Evolutionary conservation across 2,888 invertebrate species (phyloP).

Genomic region (Lasioglossum vierecki): DNA sequence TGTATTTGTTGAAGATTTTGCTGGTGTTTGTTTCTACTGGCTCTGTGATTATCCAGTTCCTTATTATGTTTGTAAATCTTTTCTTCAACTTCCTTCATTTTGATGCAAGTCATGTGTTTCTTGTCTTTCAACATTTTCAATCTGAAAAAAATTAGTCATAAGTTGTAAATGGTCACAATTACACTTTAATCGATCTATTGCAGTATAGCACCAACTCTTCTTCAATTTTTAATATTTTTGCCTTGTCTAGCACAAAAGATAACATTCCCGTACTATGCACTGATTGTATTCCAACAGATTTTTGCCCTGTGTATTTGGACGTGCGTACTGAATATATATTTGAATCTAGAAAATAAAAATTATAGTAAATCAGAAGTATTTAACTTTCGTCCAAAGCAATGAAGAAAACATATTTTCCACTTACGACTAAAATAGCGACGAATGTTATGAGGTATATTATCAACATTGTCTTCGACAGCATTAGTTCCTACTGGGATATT

Average conservation of each 20-base stretch:
- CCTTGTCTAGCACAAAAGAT: conserved; percentile 86
- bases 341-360: conserved; percentile 84
- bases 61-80: conserved; percentile 65
- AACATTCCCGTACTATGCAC: conserved; percentile 86
- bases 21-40: conserved; percentile 65
- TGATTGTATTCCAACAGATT: conserved; percentile 86
- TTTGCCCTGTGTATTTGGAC: conserved; percentile 88
- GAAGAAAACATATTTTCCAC: conserved; percentile 67
- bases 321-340: conserved; percentile 86
- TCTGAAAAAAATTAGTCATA: conserved; percentile 74
- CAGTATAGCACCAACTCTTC: conserved; percentile 70
- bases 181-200: neutral
- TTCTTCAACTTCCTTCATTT: conserved; percentile 77
- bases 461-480: conserved; percentile 86
- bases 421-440: conserved; percentile 88
- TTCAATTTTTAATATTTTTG: conserved; percentile 83
- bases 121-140: conserved; percentile 72
- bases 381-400: conserved; percentile 6
- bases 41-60: conserved; percentile 71
- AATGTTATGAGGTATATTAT: conserved; percentile 86
- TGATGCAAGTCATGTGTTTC: conserved; percentile 58
- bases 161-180: neutral
- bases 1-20: conserved; percentile 70
- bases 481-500: conserved; percentile 89
- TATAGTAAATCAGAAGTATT: neutral